Percentiles rank a stretch among this genome's conserved stretches.
phyloP scores from a whole-genome alignment of 2,797 vertebrate genomes.

The Echiichthys vipera region DNA sequence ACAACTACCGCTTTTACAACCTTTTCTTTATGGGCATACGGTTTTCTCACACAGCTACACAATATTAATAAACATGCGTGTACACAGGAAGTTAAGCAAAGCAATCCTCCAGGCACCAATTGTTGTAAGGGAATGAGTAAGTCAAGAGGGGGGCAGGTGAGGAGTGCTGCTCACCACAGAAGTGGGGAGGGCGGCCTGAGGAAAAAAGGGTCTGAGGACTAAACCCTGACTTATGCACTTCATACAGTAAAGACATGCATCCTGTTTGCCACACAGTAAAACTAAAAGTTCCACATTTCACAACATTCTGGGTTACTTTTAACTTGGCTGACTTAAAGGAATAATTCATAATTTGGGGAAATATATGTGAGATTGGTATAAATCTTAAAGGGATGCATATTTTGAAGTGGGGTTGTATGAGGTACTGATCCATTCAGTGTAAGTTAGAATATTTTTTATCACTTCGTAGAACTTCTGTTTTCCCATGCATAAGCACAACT shows the following conservation, averaged over 20 bases:
- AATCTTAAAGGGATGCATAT: no score
- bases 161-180: conserved; percentile 47
- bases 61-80: conserved; percentile 75
- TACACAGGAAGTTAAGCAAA: conserved; percentile 67
- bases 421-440: no score
- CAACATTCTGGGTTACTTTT: conserved; percentile 17
- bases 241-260: conserved; percentile 29
- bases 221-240: conserved; percentile 31
- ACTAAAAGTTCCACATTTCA: not conserved
- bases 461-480: no score
- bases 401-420: no score
- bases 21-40: conserved; percentile 58
- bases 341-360: not conserved
- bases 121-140: conserved; percentile 60
- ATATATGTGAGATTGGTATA: not conserved
- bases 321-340: not conserved
- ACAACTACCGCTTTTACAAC: conserved; percentile 76
- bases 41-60: conserved; percentile 67
- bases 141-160: conserved; percentile 63
- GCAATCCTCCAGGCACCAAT: conserved; percentile 49
- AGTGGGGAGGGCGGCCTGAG: conserved; percentile 33
- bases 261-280: conserved; percentile 23
- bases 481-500: no score
- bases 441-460: no score
- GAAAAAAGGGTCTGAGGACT: conserved; percentile 39